phyloP scores from a whole-genome alignment of 2,888 invertebrate genomes.

The Willowsia nigromaculata region DNA sequence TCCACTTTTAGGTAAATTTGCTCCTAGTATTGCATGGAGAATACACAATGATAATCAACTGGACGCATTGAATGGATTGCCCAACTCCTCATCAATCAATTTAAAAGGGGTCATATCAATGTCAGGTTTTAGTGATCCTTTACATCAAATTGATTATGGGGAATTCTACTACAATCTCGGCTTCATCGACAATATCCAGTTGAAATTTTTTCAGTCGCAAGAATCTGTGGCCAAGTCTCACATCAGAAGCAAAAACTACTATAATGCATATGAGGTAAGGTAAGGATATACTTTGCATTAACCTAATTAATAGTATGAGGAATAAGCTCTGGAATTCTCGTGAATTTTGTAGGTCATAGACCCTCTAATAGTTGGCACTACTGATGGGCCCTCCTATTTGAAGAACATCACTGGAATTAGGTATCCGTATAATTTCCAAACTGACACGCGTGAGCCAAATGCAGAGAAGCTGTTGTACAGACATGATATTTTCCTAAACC shows the following conservation, averaged over 20 bases:
- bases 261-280: slow-evolving; percentile 73
- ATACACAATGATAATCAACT: slow-evolving; percentile 69
- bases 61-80: slow-evolving; percentile 80
- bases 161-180: slow-evolving; percentile 80
- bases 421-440: slow-evolving; percentile 46
- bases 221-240: slow-evolving; percentile 72
- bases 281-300: background rate
- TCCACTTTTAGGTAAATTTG: slow-evolving; percentile 66
- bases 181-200: slow-evolving; percentile 78
- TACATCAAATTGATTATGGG: slow-evolving; percentile 80
- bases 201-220: slow-evolving; percentile 76
- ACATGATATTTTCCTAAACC: slow-evolving; percentile 54
- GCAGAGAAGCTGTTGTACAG: background rate
- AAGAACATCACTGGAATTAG: slow-evolving; percentile 67
- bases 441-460: background rate
- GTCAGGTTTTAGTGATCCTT: slow-evolving; percentile 79
- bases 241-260: slow-evolving; percentile 69
- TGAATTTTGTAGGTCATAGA: slow-evolving; percentile 64
- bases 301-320: too few relatives aligned
- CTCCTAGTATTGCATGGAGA: slow-evolving; percentile 69
- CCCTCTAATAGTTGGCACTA: slow-evolving; percentile 55
- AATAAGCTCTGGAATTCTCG: too few relatives aligned
- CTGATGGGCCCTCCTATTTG: slow-evolving; percentile 49
- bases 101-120: slow-evolving; percentile 81
- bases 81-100: slow-evolving; percentile 83